phyloP scores from a whole-genome alignment of 2,113 vertebrate genomes.

The Platichthys stellatus region DNA sequence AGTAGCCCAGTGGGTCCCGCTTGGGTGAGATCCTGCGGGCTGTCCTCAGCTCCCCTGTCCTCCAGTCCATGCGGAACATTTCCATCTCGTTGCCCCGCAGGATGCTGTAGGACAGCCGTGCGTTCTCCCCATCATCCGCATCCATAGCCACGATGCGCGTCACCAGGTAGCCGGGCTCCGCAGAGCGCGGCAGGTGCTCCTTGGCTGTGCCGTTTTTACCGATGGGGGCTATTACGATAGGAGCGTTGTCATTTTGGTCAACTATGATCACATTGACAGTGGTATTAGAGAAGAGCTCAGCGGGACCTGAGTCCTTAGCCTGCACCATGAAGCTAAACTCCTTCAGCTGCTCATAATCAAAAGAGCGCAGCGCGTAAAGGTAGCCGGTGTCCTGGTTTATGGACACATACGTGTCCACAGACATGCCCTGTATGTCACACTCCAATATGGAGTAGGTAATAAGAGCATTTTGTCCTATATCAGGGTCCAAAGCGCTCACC shows the following conservation, averaged over 20 bases:
- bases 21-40: slow-evolving; percentile 90
- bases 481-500: slow-evolving; percentile 92
- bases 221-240: slow-evolving; percentile 80
- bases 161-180: slow-evolving; percentile 94
- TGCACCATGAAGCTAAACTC: slow-evolving; percentile 95
- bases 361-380: slow-evolving; percentile 95
- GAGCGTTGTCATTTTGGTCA: slow-evolving; percentile 96
- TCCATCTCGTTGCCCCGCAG: slow-evolving; percentile 94
- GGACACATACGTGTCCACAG: slow-evolving; percentile 95
- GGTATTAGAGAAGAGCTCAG: slow-evolving; percentile 89
- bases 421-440: slow-evolving; percentile 97
- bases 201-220: slow-evolving; percentile 89
- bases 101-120: slow-evolving; percentile 95
- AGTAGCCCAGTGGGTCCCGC: slow-evolving; percentile 91
- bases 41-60: slow-evolving; percentile 94
- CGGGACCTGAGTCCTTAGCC: slow-evolving; percentile 89
- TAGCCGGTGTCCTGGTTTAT: slow-evolving; percentile 98
- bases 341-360: slow-evolving; percentile 97
- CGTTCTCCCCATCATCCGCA: slow-evolving; percentile 95
- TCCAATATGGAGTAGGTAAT: slow-evolving; percentile 96
- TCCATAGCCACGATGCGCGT: slow-evolving; percentile 94
- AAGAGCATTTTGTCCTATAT: slow-evolving; percentile 91
- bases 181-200: slow-evolving; percentile 92
- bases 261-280: slow-evolving; percentile 93
- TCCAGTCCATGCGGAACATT: slow-evolving; percentile 97